Base-by-base conservation (phyloP, 2,113 vertebrate species). In the Rhizomys pruinosus region DNA sequence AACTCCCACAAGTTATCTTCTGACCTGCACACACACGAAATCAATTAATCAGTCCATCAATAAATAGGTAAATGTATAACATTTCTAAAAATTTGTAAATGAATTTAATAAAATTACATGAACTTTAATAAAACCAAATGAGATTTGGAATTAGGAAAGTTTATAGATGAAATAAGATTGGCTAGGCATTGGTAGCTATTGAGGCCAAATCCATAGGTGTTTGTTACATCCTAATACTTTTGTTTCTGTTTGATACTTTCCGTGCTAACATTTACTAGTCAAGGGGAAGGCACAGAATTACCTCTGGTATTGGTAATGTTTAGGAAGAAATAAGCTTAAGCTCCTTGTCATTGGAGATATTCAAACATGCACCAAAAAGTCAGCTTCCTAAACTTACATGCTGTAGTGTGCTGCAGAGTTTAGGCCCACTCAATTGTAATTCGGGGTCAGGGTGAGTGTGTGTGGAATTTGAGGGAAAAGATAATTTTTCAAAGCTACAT, bases 181-280 rank as follows among this genome's bases (percentile, higher is more conserved):
- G 4, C 39, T 23, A 44, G 76, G 10, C 86, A 39, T 55, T 82
- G 42, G 61, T 87, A 91, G 68, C 52, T 89, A 27, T 79, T 80
- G 59, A 89, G 74, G 52, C 52, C 68, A 7, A 39, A 71, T 92
- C 81, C 5, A 20, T 57, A 27, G 27, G 4, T 55, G 5, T 85
- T 91, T 22, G 47, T 80, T 87, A 17, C 77, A 44, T 74, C 74
- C 52, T 42, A 80, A 16, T 89, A 16, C 39, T 89, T 93, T 63
- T 89, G 12, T 87, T 23, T 89, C 20, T 92, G 59, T 85, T 85
- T 88, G 72, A 80, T 52, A 63, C n/a, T 88, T 93, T 87, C 52
- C 20, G 55, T 59, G 84, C 29, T 87, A 84, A 64, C 37, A 87
- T 22, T 87, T 92, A 91, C 63, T 76, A 2, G 5, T 71, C 22